Base-by-base conservation (phyloP, 2,888 invertebrate genomes). In the Elegia similella region DNA sequence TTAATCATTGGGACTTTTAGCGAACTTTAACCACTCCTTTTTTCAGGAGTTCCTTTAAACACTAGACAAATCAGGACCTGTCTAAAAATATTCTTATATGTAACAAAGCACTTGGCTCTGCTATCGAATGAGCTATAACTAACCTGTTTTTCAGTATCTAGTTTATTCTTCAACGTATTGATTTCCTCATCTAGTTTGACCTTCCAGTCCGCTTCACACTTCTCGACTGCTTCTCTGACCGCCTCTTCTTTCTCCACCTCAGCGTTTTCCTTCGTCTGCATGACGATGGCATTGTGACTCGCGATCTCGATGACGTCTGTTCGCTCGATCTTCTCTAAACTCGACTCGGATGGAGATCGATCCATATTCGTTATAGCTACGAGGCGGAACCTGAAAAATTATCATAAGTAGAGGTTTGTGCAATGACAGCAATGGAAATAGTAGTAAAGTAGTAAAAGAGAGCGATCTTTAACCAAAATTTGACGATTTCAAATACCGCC, bases 281-380 rank as follows among this genome's bases (percentile, higher is more conserved):
- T 92, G 23, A 96, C 79, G 44, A 95, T 93, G 0, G 94, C 92
- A 67, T 95, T 95, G 73, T 95, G 95, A 61, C 92, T 94, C 3
- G 89, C 78, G 38, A 95, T 84, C 69, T 94, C 94, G 67, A 94
- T 94, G 62, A 93, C 89, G 68, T 94, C 94, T 0, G 92, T 92
- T 3, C 94, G 92, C 81, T 95, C 95, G 16, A 95, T 94, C 81
- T 95, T 95, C 72, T 97, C 96, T 6, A 96, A 86, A 75, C 95
- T 96, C 1, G 94, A 93, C 67, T 96, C 96, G 6, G 96, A 96
- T 0, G 96, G 95, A 57, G 95, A 95, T 42, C 95, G 92, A 67
- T 96, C 95, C 93, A 95, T 95, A 50, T 93, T 94, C 8, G 94
- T 94, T 59, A 94, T 87, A 0, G 96, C 94, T 93, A 96, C 95